Evolutionary conservation across 1,140 invertebrate species (phyloP).

Genomic region (Plectrocnemia conspersa): DNA sequence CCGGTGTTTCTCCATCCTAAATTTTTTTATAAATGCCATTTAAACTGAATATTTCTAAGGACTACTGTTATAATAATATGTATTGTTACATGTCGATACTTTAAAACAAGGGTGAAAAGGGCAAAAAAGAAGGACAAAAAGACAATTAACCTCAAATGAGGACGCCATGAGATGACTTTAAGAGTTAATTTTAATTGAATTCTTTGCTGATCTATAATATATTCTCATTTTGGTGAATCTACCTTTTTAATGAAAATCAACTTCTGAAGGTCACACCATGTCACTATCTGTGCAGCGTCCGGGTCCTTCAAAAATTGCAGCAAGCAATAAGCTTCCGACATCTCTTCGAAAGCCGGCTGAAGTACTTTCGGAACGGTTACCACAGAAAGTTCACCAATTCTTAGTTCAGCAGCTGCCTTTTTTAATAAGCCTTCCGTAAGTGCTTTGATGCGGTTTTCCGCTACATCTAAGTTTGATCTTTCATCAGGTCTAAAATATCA

Average conservation of each 20-base stretch:
- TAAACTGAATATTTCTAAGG: neutral
- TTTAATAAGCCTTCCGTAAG: conserved; percentile 60
- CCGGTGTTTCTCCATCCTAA: neutral
- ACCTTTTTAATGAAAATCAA: conserved; percentile 27
- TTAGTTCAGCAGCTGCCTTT: conserved; percentile 61
- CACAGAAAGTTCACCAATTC: conserved; percentile 43
- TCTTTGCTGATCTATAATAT: too few species aligned
- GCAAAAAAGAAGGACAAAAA: conserved; percentile 1
- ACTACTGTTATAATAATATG: neutral
- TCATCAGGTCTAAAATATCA: conserved; percentile 1
- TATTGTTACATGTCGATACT: neutral
- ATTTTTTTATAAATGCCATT: neutral
- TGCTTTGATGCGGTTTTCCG: conserved; percentile 58
- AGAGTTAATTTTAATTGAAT: too few species aligned
- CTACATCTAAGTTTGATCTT: conserved; percentile 37
- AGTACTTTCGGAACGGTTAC: conserved; percentile 68
- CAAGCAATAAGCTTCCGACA: conserved; percentile 78
- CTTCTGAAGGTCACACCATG: conserved; percentile 39
- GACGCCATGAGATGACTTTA: too few species aligned
- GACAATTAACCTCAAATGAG: too few species aligned
- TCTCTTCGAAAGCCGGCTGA: conserved; percentile 78
- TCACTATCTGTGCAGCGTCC: conserved; percentile 33
- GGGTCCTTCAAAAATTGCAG: conserved; percentile 58
- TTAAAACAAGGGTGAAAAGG: neutral
- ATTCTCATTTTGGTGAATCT: neutral